These are phyloP conservation scores for Formica selysi DNA, from an alignment of 1,140 invertebrate genomes.

Conservation along the genomic window DNA sequence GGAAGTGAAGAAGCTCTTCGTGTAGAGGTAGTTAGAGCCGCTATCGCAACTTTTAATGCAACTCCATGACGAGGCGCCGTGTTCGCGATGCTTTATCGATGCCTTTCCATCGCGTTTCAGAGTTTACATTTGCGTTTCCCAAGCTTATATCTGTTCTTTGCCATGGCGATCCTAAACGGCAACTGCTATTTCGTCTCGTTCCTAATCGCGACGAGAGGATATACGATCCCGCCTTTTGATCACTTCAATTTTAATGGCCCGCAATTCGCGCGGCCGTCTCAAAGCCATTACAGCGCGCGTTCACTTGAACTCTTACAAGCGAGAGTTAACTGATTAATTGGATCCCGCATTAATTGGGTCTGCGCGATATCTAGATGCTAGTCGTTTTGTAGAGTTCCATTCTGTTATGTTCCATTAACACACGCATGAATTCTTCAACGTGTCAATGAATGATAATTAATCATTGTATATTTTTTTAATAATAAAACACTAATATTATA, in stretches of 20 bases:
- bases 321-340: conserved; percentile 1
- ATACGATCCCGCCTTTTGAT: conserved; percentile 64
- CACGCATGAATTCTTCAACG: too few relatives aligned
- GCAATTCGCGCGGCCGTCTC: conserved; percentile 65
- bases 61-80: conserved; percentile 20
- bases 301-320: conserved; percentile 69
- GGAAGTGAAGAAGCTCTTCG: conserved; percentile 70
- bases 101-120: conserved; percentile 17
- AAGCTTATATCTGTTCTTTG: conserved; percentile 2
- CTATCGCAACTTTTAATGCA: conserved; percentile 57
- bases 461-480: too few relatives aligned
- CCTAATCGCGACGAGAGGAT: conserved; percentile 56
- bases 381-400: neutral
- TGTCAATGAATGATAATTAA: too few relatives aligned
- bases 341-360: conserved; percentile 14
- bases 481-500: too few relatives aligned
- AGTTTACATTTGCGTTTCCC: too few relatives aligned
- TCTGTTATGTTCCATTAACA: neutral
- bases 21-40: conserved; percentile 46
- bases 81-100: conserved; percentile 48
- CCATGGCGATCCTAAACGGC: neutral
- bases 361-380: neutral
- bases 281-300: conserved; percentile 66
- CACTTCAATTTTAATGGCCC: conserved; percentile 65
- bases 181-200: conserved; percentile 24